phyloP scores from a whole-genome alignment of 2,888 invertebrate genomes.

The Drosophila colorata region DNA sequence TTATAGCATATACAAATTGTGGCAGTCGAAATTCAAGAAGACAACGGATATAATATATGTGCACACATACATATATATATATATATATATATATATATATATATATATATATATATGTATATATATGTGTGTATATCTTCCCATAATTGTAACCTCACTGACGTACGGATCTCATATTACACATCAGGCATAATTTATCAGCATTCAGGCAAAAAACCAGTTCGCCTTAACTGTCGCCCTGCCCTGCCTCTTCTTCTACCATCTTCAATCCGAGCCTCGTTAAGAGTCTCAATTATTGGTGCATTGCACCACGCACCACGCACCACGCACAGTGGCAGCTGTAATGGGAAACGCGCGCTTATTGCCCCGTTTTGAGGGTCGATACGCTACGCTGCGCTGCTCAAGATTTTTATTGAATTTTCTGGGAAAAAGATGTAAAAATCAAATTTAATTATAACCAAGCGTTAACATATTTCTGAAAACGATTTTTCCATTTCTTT shows the following conservation, averaged over 20 bases:
- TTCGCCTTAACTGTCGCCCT: slow-evolving; percentile 37
- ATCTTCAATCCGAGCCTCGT: slow-evolving; percentile 25
- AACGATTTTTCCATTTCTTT: slow-evolving; percentile 31
- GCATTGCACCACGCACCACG: slow-evolving; percentile 59
- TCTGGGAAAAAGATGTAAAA: slow-evolving; percentile 61
- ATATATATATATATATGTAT: slow-evolving; percentile 10
- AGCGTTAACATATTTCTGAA: slow-evolving; percentile 40
- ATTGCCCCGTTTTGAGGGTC: slow-evolving; percentile 29
- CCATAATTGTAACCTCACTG: slow-evolving; percentile 47
- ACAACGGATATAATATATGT: slow-evolving; percentile 33
- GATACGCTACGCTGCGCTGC: slow-evolving; percentile 18
- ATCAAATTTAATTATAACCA: slow-evolving; percentile 64
- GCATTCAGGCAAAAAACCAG: slow-evolving; percentile 63
- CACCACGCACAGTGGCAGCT: slow-evolving; percentile 65
- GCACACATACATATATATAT: slow-evolving; percentile 1
- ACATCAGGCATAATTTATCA: slow-evolving; percentile 65
- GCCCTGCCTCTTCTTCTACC: not conserved
- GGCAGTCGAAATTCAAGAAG: slow-evolving; percentile 12
- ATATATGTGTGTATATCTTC: slow-evolving; percentile 13
- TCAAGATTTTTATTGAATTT: slow-evolving; percentile 46
- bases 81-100: slow-evolving; percentile 1
- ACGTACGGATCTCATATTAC: slow-evolving; percentile 55
- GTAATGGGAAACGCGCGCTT: slow-evolving; percentile 27
- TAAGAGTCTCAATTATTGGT: slow-evolving; percentile 56
- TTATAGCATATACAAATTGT: slow-evolving; percentile 32